Evolutionary conservation across 30 jellyfish, hydroid and myxozoan species (phyloP), one percentile per base, ranked within the genome.

Genomic region (Turritopsis dohrnii): DNA sequence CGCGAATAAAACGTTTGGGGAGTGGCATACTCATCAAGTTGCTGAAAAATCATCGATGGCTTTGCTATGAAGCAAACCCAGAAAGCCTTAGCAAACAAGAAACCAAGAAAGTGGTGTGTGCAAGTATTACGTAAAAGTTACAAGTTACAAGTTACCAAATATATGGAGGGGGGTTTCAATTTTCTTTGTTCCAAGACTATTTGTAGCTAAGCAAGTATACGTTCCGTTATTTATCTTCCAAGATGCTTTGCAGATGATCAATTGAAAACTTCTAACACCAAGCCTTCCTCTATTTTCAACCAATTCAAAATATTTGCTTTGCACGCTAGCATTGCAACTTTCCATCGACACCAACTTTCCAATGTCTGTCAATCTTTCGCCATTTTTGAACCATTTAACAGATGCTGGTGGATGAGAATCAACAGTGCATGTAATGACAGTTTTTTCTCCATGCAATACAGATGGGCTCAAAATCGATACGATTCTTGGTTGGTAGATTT

Each of bases 341-440:
- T 53, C 69, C 52, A 52, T 79, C 27, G 75, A 79, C 41, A 65
- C 29, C 30, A 92, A 20, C 23, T 81, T 54, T 52, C 77, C 53
- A 18, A 72, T 66, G 23, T 87, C 90, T 19, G 23, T 52, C 31
- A 84, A 71, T 30, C 24, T 65, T 8, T 28, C 31, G 25, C 92
- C 92, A 72, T 84, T 81, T 75, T 84, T 87, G 72, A 25, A 87
- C 97, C 97, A 92, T 22, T 82, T 24, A 8, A 92, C 81, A 29
- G 54, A 66, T 0, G 97, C 89, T 18, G 85, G 71, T n/a, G 97
- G 97, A 53, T 92, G 87, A 21, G 97, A 79, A 0, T 83, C 76
- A 80, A 92, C 95, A 53, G 75, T 54, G 53, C 97, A 92, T 21
- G 89, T 25, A 21, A 92, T 80, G 52, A 54, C 41, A 17, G 88